Conservation (phyloP, 2,888 invertebrate species). For the Cryptocephalus moraei region DNA sequence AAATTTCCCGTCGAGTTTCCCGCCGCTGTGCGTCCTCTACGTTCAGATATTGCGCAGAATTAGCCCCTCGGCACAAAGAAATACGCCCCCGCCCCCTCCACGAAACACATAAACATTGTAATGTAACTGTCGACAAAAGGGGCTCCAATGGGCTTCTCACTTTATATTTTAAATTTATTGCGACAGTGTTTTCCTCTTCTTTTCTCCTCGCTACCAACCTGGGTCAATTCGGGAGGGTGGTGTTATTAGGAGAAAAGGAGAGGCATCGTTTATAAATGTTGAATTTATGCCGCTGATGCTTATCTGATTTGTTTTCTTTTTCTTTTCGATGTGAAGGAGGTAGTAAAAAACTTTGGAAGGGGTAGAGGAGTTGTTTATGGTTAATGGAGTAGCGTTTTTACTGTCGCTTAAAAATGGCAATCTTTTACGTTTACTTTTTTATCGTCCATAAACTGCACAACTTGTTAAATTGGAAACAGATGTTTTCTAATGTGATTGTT, state of each 20-base stretch:
- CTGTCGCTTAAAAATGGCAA: too few species aligned
- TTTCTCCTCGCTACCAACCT: constrained; percentile 17
- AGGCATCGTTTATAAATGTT: constrained; percentile 15
- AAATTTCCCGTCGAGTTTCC: constrained; percentile 8
- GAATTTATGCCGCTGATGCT: constrained; percentile 23
- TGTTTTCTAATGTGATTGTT: too few species aligned
- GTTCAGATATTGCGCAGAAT: constrained; percentile 4
- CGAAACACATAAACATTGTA: constrained; percentile 29
- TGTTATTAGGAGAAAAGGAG: constrained; percentile 11
- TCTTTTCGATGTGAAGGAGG: not conserved
- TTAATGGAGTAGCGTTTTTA: too few species aligned
- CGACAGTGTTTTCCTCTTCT: constrained; percentile 22
- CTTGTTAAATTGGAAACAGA: too few species aligned
- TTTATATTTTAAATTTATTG: constrained; percentile 33
- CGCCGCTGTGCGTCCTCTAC: constrained; percentile 5
- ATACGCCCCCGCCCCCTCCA: constrained; percentile 10
- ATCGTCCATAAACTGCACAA: too few species aligned
- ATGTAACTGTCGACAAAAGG: constrained; percentile 28
- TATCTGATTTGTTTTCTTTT: constrained; percentile 15
- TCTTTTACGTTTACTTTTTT: too few species aligned
- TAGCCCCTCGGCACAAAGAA: constrained; percentile 10
- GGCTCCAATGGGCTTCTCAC: constrained; percentile 23
- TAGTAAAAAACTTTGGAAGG: too few species aligned
- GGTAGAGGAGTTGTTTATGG: too few species aligned
- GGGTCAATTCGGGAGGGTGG: constrained; percentile 16